Evolutionary conservation across 92 coral and sea anemone species (phyloP).

Genomic region (Galaxea fascicularis): DNA sequence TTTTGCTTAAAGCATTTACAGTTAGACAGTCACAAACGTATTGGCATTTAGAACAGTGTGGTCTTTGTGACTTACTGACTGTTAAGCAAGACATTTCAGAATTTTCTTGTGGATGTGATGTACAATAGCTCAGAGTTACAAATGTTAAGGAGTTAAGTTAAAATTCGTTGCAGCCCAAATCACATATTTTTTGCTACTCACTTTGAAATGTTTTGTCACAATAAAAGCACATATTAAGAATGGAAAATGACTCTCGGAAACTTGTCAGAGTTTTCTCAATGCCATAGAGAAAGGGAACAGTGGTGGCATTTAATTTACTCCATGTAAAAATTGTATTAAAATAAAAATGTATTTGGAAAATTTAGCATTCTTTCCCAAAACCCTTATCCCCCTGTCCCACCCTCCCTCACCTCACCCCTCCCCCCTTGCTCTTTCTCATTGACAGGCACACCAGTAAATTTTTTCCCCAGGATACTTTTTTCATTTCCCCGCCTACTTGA

Average conservation of each 20-base stretch:
- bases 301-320: not conserved
- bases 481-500: no score
- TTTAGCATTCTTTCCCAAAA: no score
- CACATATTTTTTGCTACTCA: no score
- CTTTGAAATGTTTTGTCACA: not conserved
- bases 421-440: no score
- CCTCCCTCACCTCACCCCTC: no score
- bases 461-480: no score
- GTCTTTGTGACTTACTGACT: slow-evolving; percentile 29
- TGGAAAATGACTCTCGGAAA: not conserved
- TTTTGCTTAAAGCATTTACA: slow-evolving; percentile 19
- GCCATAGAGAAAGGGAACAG: not conserved
- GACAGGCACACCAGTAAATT: no score
- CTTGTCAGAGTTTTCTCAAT: not conserved
- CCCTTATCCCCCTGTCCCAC: no score
- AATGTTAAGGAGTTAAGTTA: not conserved
- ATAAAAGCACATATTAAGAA: not conserved
- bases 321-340: not conserved
- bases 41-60: slow-evolving; percentile 22
- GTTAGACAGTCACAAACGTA: slow-evolving; percentile 31
- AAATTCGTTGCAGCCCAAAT: not conserved
- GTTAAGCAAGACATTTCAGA: not conserved
- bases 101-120: not conserved
- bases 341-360: no score
- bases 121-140: not conserved